Percentiles rank a stretch among this genome's conserved stretches.
These are phyloP conservation scores for Polypedilum pembai DNA, from an alignment of 1,140 invertebrate genomes.

Conservation along the genomic window DNA sequence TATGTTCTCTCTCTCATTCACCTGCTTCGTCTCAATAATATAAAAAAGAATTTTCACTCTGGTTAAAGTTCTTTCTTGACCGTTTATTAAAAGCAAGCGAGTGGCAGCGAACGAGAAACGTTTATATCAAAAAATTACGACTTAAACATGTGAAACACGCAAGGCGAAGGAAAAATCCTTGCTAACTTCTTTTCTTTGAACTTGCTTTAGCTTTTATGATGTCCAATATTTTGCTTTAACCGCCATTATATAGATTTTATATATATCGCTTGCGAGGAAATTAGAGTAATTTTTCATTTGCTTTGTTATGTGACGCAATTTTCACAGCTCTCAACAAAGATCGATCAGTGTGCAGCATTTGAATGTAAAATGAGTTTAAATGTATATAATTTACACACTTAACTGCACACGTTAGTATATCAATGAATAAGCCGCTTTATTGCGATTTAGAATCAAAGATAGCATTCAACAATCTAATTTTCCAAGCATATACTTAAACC, in stretches of 20 bases:
- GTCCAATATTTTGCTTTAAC: background rate
- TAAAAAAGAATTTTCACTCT: background rate
- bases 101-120: background rate
- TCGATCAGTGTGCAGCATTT: constrained; percentile 3
- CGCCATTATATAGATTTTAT: background rate
- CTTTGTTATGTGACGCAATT: background rate
- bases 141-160: background rate
- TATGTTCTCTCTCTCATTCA: background rate
- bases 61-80: constrained; percentile 4
- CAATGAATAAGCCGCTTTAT: background rate
- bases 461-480: background rate
- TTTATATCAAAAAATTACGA: background rate
- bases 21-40: background rate
- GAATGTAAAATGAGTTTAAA: background rate
- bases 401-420: background rate
- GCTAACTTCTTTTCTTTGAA: constrained; percentile 15
- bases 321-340: background rate
- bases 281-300: background rate
- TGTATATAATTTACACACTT: constrained; percentile 13
- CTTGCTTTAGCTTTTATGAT: background rate
- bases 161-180: constrained; percentile 11
- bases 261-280: background rate
- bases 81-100: constrained; percentile 1
- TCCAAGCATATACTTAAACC: background rate
- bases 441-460: background rate